Conservation (phyloP, 2,797 vertebrate genomes). For the Furcifer pardalis region DNA sequence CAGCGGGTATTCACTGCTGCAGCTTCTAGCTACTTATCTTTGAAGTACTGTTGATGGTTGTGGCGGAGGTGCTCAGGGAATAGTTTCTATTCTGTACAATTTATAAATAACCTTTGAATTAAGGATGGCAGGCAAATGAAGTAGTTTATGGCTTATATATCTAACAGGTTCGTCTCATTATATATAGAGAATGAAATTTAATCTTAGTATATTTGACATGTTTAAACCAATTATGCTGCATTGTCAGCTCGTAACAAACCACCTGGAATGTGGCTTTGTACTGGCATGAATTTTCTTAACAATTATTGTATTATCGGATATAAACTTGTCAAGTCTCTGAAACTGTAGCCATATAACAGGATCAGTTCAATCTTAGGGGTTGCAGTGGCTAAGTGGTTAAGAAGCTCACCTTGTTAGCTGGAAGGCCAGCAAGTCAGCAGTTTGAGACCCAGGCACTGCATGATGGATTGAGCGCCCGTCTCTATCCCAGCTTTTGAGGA, state of each 20-base stretch:
- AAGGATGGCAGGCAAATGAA: neutral
- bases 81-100: neutral
- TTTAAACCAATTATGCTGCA: neutral
- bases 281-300: neutral
- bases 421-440: too few species aligned
- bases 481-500: too few species aligned
- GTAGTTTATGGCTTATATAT: neutral
- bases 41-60: neutral
- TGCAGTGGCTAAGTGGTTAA: too few species aligned
- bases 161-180: neutral
- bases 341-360: neutral
- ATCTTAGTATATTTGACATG: neutral
- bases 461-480: too few species aligned
- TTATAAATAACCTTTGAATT: neutral
- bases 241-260: slow-evolving; percentile 6
- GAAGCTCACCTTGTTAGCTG: too few species aligned
- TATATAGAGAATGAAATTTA: neutral
- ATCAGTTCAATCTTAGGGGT: slow-evolving; percentile 5
- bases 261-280: neutral
- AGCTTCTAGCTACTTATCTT: neutral
- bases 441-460: too few species aligned
- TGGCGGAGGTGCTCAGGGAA: too few species aligned
- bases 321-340: neutral
- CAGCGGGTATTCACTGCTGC: neutral
- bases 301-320: slow-evolving; percentile 1